Evolutionary conservation across 1,140 invertebrate genomes (phyloP).

Genomic region (Leptinotarsa undecemlineata): DNA sequence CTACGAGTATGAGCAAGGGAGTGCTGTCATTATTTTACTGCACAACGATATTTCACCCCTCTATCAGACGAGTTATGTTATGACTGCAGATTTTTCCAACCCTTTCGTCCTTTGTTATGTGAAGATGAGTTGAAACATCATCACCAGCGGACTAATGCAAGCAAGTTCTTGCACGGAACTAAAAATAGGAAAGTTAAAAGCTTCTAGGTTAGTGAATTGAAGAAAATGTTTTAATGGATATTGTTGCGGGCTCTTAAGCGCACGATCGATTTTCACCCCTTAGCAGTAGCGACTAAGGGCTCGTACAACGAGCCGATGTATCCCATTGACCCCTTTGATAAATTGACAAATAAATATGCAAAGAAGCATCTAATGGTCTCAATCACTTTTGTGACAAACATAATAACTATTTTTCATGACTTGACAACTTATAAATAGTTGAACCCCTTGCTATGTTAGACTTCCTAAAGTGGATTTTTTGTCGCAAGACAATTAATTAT

Average conservation of each 20-base stretch:
- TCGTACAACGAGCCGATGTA: constrained; percentile 24
- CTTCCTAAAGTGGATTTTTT: constrained; percentile 24
- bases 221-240: constrained; percentile 43
- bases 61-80: no score
- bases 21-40: no score
- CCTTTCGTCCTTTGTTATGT: neutral
- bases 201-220: constrained; percentile 42
- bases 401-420: constrained; percentile 33
- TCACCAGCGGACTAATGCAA: neutral
- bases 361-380: constrained; percentile 31
- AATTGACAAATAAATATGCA: constrained; percentile 44
- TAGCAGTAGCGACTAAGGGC: constrained; percentile 31
- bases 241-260: constrained; percentile 5
- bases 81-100: neutral
- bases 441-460: constrained; percentile 7
- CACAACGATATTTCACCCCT: no score
- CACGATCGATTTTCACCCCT: constrained; percentile 37
- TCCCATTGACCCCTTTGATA: constrained; percentile 40
- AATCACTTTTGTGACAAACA: constrained; percentile 26
- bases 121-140: constrained; percentile 5
- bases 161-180: neutral
- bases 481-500: constrained; percentile 23
- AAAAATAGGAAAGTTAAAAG: constrained; percentile 41
- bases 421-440: constrained; percentile 25
- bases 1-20: no score